Base-by-base conservation (phyloP, 1,140 invertebrate genomes). In the Dinothrombium tinctorium region DNA sequence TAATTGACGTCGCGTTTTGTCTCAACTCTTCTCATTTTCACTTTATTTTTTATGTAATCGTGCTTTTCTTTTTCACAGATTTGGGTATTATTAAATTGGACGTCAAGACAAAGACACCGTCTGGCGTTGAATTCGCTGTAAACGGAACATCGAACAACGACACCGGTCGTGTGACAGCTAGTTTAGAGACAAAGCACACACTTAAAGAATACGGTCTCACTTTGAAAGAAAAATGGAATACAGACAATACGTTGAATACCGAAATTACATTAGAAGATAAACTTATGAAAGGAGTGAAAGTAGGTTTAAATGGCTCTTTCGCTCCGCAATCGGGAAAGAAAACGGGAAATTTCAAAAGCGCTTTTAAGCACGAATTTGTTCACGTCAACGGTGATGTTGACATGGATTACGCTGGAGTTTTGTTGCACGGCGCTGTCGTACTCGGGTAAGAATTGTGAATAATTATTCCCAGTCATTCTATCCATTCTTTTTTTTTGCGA, bases 191-290 rank as follows among this genome's bases (percentile, higher is more conserved):
- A 23, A 94, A 94, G 64, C 94, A 94, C 61, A 83, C 78, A 57
- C 68, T 84, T 48, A 76, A 75, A 54, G 82, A 92, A 51, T 81
- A 87, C 62, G 86, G 83, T 67, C 55, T 96, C 15, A 90, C 84
- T 36, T 79, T 98, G 55, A 78, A 81, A 45, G 92, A 99, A 62
- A 96, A 89, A 59, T 98, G 90, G 92, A 96, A 84, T 59, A 98
- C 94, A 28, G 84, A 95, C 56, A 98, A 98, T 63, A 77, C 78
- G 23, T 65, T 99, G 24, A 73, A 72, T 45, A 84, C 86, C 43
- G 89, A 95, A 60, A 64, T 95, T 38, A 73, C 79, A 29, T 67
- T 94, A 44, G 73, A 83, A 55, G 84, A 98, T 60, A 77, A 94
- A 60, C 57, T 87, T 43, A 49, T 61, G 26, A 71, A 84, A 53